Evolutionary conservation across 1,140 invertebrate species (phyloP).

Genomic region (Mamestra configurata): DNA sequence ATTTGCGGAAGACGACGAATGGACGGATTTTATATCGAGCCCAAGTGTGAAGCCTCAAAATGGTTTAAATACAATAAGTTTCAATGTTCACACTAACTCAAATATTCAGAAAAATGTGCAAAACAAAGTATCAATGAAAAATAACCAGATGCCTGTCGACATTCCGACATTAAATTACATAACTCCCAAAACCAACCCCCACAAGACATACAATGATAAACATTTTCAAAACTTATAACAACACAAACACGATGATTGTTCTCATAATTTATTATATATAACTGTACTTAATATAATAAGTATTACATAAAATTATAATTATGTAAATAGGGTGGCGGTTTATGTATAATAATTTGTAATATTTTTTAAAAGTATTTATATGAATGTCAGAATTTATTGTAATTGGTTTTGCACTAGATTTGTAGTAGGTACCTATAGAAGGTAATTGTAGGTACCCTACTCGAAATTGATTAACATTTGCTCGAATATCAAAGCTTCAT

Average conservation of each 20-base stretch:
- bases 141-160: constrained; percentile 72
- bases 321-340: constrained; percentile 81
- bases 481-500: too few relatives aligned
- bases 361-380: constrained; percentile 44
- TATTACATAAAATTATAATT: constrained; percentile 54
- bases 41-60: constrained; percentile 80
- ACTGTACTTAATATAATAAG: constrained; percentile 72
- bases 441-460: not conserved
- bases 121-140: constrained; percentile 67
- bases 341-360: constrained; percentile 51
- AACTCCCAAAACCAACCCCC: constrained; percentile 75
- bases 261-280: constrained; percentile 42
- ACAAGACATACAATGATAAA: constrained; percentile 73
- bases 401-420: constrained; percentile 50
- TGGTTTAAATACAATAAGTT: constrained; percentile 82
- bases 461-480: too few relatives aligned
- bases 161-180: constrained; percentile 83
- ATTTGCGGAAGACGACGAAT: constrained; percentile 89
- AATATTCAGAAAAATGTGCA: constrained; percentile 73
- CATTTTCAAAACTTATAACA: constrained; percentile 87
- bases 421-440: constrained; percentile 29
- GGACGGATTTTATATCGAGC: constrained; percentile 90
- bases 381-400: constrained; percentile 47
- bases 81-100: constrained; percentile 81
- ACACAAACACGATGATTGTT: constrained; percentile 52